Base-by-base conservation (phyloP, 2,888 invertebrate species). In the Ochlodes sylvanus region DNA sequence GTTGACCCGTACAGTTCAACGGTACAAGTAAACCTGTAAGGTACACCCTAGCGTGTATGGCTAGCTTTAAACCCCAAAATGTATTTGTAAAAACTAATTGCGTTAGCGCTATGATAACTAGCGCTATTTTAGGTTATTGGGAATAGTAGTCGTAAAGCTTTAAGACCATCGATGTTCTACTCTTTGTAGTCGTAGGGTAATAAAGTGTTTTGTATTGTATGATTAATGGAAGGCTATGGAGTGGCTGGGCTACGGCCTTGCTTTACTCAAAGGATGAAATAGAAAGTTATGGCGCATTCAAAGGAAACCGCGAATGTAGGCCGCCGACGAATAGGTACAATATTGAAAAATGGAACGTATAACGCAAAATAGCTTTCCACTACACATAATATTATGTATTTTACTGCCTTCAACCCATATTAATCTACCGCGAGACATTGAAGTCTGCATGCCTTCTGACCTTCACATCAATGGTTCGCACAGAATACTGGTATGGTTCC, bases 301-400 rank as follows among this genome's bases (percentile, higher is more conserved):
- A 60, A 66, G 54, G 66, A 66, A 66, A 60, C 38, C 65, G 50
- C 52, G 58, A 66, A 66, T 60, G 58, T 66, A 42, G 60, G 66
- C 27, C 66, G 54, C 19, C 19, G 58, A 32, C 60, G 27, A 60
- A 65, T 58, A 65, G 41, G 42, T 60, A 66, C 65, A 54, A 66
- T 60, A 66, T 66, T 66, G 60, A 54, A 60, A 58, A 66, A 60
- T 60, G 32, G 52, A 66, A 66, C 58, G 62, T 34, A 50, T 54
- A 21, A 54, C 14, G n/a, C 52, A 41, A 15, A 41, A 65, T 52
- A 52, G 21, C 47, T 27, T 63, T 50, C 4, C 10, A 15, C 12
- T 9, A 58, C n/a, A 19, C 50, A 19, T 47, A 47, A 7, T 7
- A 17, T 7, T 6, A 19, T 19, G 19, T 50, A 50, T 50, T 50